Evolutionary conservation across 2,797 vertebrate genomes (phyloP).

Genomic region (Peromyscus eremicus): DNA sequence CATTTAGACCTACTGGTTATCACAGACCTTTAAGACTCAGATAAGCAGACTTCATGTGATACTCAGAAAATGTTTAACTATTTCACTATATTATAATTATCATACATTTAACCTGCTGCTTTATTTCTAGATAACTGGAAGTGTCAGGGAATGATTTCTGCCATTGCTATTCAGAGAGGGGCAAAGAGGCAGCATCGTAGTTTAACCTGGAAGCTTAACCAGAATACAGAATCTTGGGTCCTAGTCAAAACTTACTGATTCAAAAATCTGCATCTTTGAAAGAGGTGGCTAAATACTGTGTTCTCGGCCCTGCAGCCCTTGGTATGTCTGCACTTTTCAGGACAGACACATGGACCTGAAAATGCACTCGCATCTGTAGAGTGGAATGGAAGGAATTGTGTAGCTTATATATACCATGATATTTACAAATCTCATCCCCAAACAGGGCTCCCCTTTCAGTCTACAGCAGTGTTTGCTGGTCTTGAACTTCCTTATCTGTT

Average conservation of each 20-base stretch:
- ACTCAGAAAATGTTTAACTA: not conserved
- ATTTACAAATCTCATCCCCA: not conserved
- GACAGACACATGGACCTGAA: not conserved
- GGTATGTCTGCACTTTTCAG: not conserved
- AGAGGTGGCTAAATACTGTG: not conserved
- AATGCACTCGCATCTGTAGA: not conserved
- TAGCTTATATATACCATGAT: not conserved
- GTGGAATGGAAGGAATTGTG: not conserved
- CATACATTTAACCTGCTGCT: conserved; percentile 3
- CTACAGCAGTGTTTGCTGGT: not conserved
- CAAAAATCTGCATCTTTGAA: not conserved
- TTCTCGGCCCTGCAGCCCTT: not conserved
- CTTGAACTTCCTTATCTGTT: conserved; percentile 22
- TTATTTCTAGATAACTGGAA: conserved; percentile 26
- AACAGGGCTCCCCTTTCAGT: not conserved
- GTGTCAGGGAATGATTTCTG: not conserved
- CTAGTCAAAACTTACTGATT: conserved; percentile 14
- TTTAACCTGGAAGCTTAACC: not conserved
- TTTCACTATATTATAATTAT: not conserved
- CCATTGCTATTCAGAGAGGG: not conserved
- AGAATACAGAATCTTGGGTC: not conserved
- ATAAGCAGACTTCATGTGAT: not conserved
- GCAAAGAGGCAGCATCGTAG: not conserved
- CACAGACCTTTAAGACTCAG: not conserved
- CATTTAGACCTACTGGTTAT: not conserved